Conservation (phyloP, 2,113 vertebrate species). For the Miniopterus natalensis region DNA sequence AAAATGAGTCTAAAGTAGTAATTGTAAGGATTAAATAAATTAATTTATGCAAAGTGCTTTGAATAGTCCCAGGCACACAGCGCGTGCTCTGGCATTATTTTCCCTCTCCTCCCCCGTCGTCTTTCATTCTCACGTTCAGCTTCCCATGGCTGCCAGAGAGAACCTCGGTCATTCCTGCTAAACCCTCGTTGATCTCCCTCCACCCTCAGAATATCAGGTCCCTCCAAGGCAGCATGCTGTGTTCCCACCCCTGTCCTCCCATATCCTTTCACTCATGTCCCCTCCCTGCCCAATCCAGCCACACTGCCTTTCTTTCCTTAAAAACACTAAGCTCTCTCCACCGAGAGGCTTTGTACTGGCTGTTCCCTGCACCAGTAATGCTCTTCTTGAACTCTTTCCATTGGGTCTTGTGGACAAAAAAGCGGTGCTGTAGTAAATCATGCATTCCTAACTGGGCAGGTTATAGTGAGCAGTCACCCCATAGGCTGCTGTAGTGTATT, state of each 20-base stretch:
- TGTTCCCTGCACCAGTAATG: background rate
- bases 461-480: background rate
- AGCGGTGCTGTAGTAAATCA: background rate
- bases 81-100: background rate
- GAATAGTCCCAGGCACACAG: background rate
- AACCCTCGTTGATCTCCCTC: background rate
- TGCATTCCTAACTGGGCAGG: background rate
- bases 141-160: background rate
- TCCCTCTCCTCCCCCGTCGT: too few species aligned
- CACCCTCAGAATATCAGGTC: background rate
- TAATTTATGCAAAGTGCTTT: background rate
- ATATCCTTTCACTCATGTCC: background rate
- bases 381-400: too few species aligned
- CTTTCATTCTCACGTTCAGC: background rate
- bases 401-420: background rate
- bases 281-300: background rate
- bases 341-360: background rate
- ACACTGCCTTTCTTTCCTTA: background rate
- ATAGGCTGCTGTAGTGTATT: background rate
- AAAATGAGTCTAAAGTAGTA: conserved; percentile 26
- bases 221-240: background rate
- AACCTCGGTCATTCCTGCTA: background rate
- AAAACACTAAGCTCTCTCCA: background rate
- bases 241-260: background rate
- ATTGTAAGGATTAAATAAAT: conserved; percentile 2